Percentiles rank a stretch among this genome's conserved stretches.
phyloP scores from a whole-genome alignment of 2,113 vertebrate genomes.

The Loxodonta africana region DNA sequence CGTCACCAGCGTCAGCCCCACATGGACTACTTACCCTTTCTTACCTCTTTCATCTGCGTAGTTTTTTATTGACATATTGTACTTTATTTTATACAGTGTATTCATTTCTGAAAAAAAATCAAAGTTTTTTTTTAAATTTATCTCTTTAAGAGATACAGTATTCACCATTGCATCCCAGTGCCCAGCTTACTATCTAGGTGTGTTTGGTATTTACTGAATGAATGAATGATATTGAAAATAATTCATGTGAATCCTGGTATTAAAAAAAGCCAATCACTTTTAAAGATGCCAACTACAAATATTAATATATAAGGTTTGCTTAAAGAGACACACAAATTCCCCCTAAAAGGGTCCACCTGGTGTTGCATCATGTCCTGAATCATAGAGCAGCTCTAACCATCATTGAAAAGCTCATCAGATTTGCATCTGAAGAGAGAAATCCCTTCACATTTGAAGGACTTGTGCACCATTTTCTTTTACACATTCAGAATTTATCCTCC shows the following conservation, averaged over 20 bases:
- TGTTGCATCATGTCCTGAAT: neutral
- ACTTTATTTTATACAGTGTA: neutral
- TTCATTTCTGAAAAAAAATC: neutral
- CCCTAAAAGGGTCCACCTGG: neutral
- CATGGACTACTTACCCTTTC: neutral
- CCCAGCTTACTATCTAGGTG: neutral
- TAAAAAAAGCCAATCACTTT: neutral
- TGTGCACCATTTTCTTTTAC: neutral
- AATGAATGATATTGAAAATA: neutral
- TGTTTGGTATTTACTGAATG: neutral
- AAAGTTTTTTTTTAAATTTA: neutral
- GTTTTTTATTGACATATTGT: neutral
- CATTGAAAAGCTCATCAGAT: neutral
- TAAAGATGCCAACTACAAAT: neutral
- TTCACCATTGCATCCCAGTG: fast-evolving
- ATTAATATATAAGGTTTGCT: neutral
- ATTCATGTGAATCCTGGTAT: neutral
- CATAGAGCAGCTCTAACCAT: neutral
- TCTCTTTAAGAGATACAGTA: neutral
- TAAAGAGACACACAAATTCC: neutral
- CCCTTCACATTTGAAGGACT: neutral
- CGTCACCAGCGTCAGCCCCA: neutral
- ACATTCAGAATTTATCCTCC: neutral
- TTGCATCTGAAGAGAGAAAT: neutral
- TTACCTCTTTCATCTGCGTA: neutral